Base-by-base conservation (phyloP, 1,140 invertebrate species). In the Diorhabda carinulata region DNA sequence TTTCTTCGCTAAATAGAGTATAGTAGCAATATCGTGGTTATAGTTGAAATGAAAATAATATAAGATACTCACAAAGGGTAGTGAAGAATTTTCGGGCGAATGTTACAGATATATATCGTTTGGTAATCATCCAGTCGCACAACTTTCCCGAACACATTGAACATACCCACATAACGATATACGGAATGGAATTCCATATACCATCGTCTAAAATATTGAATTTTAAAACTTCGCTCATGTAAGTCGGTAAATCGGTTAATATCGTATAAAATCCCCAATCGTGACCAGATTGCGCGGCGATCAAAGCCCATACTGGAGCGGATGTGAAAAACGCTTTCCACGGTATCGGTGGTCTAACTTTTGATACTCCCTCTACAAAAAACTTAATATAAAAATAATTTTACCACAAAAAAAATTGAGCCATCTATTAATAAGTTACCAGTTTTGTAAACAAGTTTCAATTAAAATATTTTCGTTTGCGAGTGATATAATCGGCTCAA, bases 191-290 rank as follows among this genome's bases (percentile, higher is more conserved):
- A 2, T 89, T 90, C 43, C 89, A 84, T 1, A 87, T 79, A 3
- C 90, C 90, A 70, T 91, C 90, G 73, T 87, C 81, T 59, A n/a
- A 6, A 42, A 97, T 89, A 64, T 97, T 84, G 72, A 92, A 92
- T 60, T 89, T 81, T 1, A 98, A 84, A 0, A 97, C 88, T 61
- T 88, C 87, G 40, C 89, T 89, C 86, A 98, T 90, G 77, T 96
- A 98, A 0, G 88, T 91, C 0, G 97, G 97, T 72, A 98, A 89
- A 81, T 95, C 89, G 0, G 93, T 95, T 58, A 98, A 83, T 59
- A 98, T 84, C 3, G 92, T 97, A 84, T 94, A 97, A 77, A 94
- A 95, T 0, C 94, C 94, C 95, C 94, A 98, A 77, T 94, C 94
- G 77, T 96, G 91, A 0, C 92, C 89, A 78, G 92, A 91, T 77